Base-by-base conservation (phyloP, 2,797 vertebrate genomes). In the Acanthurus leucopareius region DNA sequence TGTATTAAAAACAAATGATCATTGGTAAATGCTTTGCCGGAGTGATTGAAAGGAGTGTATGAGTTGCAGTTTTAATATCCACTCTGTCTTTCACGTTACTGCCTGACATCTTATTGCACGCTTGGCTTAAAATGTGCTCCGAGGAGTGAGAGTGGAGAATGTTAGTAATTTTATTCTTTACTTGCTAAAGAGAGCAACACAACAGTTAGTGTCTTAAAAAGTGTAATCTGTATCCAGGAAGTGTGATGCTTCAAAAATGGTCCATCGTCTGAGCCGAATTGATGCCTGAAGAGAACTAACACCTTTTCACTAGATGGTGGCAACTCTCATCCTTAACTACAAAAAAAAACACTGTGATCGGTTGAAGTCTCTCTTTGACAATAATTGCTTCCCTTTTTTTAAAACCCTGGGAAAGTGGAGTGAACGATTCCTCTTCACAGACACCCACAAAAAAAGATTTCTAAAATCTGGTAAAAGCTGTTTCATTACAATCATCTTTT, bases 361-460 rank as follows among this genome's bases (percentile, higher is more conserved):
- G 63, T 20, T 51, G 45, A 48, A 67, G 28, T 35, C 51, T 79
- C 40, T 25, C 20, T 20, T 25, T 69, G 56, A 80, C 53, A 45
- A 66, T 77, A 71, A 82, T 69, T 79, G 62, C 79, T 61, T 38
- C 47, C 63, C 84, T 82, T 25, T 25, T 42, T 57, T 62, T 63
- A 28, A 60, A 64, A 64, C 17, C 10, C 4, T 73, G 71, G 28
- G 48, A 61, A 60, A 14, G 9, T 69, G 47, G 28, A 73, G 15
- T 58, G 60, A 78, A 65, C 64, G 13, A 64, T 52, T 49, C 2
- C 5, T 68, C 62, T 70, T 62, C 63, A 57, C 17, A 42, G 44
- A 40, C 44, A 28, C 3, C 40, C n/a, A 19, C 2, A 56, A 13
- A 73, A 53, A 47, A 57, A 40, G 25, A 25, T 25, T 3, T 0